These are phyloP conservation scores for Hoplias malabaricus DNA, from an alignment of 2,113 vertebrate genomes.

Conservation along the genomic window DNA sequence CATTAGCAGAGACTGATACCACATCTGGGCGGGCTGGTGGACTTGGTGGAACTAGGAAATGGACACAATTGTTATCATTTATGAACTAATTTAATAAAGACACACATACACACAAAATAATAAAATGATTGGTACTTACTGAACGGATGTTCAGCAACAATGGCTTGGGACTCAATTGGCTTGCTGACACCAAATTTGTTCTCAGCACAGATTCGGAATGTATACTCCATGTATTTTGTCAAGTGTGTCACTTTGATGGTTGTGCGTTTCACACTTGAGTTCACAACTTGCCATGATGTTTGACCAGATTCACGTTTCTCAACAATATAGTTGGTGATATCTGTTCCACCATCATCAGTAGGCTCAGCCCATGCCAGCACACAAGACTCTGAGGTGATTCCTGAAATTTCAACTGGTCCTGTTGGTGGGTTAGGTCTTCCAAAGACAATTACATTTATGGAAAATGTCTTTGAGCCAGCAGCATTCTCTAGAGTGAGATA, in stretches of 20 bases:
- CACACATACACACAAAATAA: background rate
- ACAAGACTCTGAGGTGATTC: constrained; percentile 91
- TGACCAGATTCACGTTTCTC: constrained; percentile 94
- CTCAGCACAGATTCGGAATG: constrained; percentile 92
- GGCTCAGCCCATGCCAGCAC: constrained; percentile 88
- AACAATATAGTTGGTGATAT: constrained; percentile 95
- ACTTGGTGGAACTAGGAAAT: constrained; percentile 86
- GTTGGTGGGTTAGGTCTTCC: constrained; percentile 87
- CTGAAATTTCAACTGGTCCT: constrained; percentile 89
- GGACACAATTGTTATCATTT: background rate
- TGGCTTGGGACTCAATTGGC: constrained; percentile 83
- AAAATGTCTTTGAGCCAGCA: constrained; percentile 91
- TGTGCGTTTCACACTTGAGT: constrained; percentile 95
- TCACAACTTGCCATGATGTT: constrained; percentile 94
- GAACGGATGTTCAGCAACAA: constrained; percentile 95
- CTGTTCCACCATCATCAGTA: constrained; percentile 88
- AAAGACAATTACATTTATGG: constrained; percentile 87
- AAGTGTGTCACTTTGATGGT: constrained; percentile 95
- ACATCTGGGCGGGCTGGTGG: constrained; percentile 93
- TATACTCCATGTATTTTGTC: constrained; percentile 97
- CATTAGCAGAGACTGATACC: constrained; percentile 82
- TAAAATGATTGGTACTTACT: constrained; percentile 72
- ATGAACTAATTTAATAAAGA: background rate
- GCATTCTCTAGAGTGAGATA: constrained; percentile 91
- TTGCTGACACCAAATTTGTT: constrained; percentile 98